Evolutionary conservation across 2,888 invertebrate genomes (phyloP), one percentile per base, ranked within the genome.

Genomic region (Mamestra brassicae): DNA sequence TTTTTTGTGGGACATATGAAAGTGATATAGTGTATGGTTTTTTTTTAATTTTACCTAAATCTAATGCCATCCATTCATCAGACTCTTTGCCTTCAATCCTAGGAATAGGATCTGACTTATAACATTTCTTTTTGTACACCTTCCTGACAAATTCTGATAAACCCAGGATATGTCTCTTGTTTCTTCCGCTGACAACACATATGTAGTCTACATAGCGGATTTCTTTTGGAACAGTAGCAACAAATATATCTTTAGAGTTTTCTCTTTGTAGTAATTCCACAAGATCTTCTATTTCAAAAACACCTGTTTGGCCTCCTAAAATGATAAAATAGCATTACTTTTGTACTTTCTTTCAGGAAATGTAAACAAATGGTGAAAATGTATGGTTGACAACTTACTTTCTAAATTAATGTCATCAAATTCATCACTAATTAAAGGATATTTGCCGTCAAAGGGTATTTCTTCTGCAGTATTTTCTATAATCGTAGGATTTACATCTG

Each of bases 271-370:
- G 94, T 42, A 99, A 94, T 34, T 97, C 97, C 0, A 99, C 97
- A 65, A 99, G 93, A 83, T 99, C 98, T 90, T 98, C 98, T 62
- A 99, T 97, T 88, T 99, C 99, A 95, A 98, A 99, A 0, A 99
- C 99, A 50, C 99, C 99, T 83, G 93, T 97, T 78, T 96, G 89
- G 17, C 99, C 99, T 91, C 98, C 99, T 99, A 90, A 64, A 97
- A 96, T 45, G 2, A 8, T 42, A 52, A 61, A 34, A 54, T 36
- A 45, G 17, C 54, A 42, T 36, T 15, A 63, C 13, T 13, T 4
- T 11, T 13, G 3, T 36, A 15, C 13, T 42, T 15, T 15, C 0
- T 55, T 45, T 15, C 34, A 74, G 0, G 6, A 36, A 47, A 36
- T 45, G 11, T 42, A 11, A 15, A 60, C 26, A 47, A 34, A 36